These are phyloP conservation scores for Rhimphoctona megacephalus DNA, from an alignment of 2,888 invertebrate species.

Conservation along the genomic window DNA sequence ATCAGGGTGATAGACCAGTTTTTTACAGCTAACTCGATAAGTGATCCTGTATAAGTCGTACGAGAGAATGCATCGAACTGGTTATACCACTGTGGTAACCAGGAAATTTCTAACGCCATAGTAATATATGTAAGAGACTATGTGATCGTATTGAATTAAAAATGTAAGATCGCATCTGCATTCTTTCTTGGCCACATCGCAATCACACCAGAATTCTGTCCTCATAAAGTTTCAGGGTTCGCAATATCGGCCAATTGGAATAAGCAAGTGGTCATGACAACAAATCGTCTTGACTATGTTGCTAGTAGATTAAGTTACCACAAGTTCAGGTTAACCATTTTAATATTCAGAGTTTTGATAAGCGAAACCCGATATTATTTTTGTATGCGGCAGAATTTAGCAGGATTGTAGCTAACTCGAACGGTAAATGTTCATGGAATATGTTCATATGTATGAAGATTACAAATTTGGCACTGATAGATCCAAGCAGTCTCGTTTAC, in stretches of 20 bases:
- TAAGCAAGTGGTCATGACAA: neutral
- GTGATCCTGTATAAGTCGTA: conserved; percentile 48
- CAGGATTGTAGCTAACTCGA: neutral
- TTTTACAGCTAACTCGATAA: conserved; percentile 55
- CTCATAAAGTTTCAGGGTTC: neutral
- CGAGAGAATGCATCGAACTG: conserved; percentile 52
- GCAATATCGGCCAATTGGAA: neutral
- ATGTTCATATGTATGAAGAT: neutral
- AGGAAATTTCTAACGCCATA: conserved; percentile 50
- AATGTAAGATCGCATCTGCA: conserved; percentile 9
- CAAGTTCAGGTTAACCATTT: neutral
- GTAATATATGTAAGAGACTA: conserved; percentile 7
- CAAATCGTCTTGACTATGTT: neutral
- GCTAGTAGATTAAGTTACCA: neutral
- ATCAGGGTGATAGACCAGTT: conserved; percentile 43
- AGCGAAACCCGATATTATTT: neutral
- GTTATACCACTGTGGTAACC: conserved; percentile 49
- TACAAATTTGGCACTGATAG: neutral
- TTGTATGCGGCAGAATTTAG: neutral
- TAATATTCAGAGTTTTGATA: conserved; percentile 7
- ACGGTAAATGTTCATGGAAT: neutral
- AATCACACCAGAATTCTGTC: conserved; percentile 13
- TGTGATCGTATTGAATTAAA: conserved; percentile 15
- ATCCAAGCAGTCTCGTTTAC: neutral
- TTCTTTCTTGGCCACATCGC: neutral